Evolutionary conservation across 1,140 invertebrate species (phyloP), one percentile per base, ranked within the genome.

Genomic region (Homalodisca vitripennis): DNA sequence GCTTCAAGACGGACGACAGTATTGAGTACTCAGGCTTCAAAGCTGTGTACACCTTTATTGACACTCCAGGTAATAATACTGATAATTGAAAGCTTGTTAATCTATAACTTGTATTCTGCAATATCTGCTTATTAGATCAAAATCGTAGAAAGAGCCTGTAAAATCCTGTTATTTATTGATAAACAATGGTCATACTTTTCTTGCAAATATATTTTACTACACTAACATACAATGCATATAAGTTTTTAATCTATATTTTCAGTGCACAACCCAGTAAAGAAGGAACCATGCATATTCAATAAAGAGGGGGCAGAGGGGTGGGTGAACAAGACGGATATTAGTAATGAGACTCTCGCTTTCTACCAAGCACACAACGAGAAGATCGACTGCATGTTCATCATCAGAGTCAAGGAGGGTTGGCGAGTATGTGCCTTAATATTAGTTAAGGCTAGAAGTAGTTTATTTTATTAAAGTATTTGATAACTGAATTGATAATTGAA

Each of bases 21-120:
- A 92, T 95, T 71, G 88, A 94, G 77, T 90, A 90, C 75, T 81
- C 79, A n/a, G 94, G 93, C 1, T 95, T 96, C 78, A 86, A 85
- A 71, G 92, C 91, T 2, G 86, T 93, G 1, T 92, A 89, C 78
- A 83, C 81, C 62, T 89, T 84, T 77, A 79, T 89, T 46, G 82
- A 84, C 3, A 80, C 84, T 67, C 85, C 83, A n/a, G 80, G 12
- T 12, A 22, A 20, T 53, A 22, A 53, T 6, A n/a, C n/a, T n/a
- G n/a, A n/a, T n/a, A n/a, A n/a, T n/a, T n/a, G n/a, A n/a, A n/a
- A n/a, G n/a, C n/a, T n/a, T n/a, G n/a, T n/a, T n/a, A n/a, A n/a
- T n/a, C n/a, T n/a, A n/a, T n/a, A n/a, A n/a, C n/a, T n/a, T n/a
- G n/a, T n/a, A n/a, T n/a, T n/a, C n/a, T n/a, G n/a, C n/a, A n/a